Base-by-base conservation (phyloP, 2,888 invertebrate genomes). In the Bhutanitis thaidina region DNA sequence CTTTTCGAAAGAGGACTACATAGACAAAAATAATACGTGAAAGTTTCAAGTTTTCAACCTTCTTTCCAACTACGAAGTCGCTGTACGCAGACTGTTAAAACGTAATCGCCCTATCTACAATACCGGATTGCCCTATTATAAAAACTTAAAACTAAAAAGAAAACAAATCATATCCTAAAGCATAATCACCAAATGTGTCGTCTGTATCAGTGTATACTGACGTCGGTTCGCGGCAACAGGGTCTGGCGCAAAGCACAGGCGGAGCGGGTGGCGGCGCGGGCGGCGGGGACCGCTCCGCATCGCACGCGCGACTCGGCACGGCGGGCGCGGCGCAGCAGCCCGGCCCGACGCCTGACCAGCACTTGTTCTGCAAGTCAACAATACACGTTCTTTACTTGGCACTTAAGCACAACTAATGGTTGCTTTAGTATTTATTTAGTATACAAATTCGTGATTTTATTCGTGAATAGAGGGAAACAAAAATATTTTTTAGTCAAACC, bases 221-320 rank as follows among this genome's bases (percentile, higher is more conserved):
- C 85, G 78, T 80, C 57, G 77, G 74, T 77, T 80, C 81, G 66
- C 81, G 80, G 76, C 82, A 80, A 72, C 84, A 81, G 69, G 83
- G 81, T 70, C 82, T 74, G 71, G 78, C 71, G 74, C 83, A 80
- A 69, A 71, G 80, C 77, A 77, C 78, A 62, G 80, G 77, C 67
- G 74, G 76, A 56, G 65, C 64, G 56, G 68, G 68, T 54, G 75
- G 80, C 71, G 80, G 87, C 77, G 79, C 82, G 77, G 83, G 77
- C 74, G 79, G 79, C 74, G 85, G 75, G 75, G 81, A 81, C 84
- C 83, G 90, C 80, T 84, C 87, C 86, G 89, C 88, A 88, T 88
- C 82, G 87, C 84, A 90, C 82, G 89, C 88, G 77, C 84, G 83
- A 80, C 76, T 77, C 74, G 82, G 78, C 81, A 83, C 86, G 80